Conservation (phyloP, 2,797 vertebrate species). For the Catamblyrhynchus diadema region DNA sequence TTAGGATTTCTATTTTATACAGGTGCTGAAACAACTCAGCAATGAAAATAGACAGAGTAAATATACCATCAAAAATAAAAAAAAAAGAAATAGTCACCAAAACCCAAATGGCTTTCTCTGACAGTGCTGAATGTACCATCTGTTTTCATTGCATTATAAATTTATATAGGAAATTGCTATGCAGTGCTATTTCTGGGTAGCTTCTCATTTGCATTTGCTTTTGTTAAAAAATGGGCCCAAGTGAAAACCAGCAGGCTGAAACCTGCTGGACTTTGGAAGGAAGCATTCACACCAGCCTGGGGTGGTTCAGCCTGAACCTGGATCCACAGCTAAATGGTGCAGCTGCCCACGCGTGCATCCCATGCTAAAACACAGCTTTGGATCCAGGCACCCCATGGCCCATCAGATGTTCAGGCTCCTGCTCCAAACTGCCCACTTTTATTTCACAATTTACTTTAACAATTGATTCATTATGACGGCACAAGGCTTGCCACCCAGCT, state of each 20-base stretch:
- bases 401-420: background rate
- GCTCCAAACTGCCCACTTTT: background rate
- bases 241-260: background rate
- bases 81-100: background rate
- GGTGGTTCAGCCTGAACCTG: background rate
- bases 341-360: background rate
- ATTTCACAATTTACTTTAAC: background rate
- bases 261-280: background rate
- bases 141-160: slow-evolving; percentile 52
- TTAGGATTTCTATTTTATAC: background rate
- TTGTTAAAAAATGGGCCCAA: slow-evolving; percentile 20
- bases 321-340: background rate
- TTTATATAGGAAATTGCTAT: slow-evolving; percentile 23
- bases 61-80: background rate
- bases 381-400: background rate
- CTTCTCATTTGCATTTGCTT: slow-evolving; percentile 53
- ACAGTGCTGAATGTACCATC: slow-evolving; percentile 35
- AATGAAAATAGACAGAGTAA: slow-evolving; percentile 13
- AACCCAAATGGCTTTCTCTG: slow-evolving; percentile 17
- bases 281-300: background rate
- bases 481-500: background rate
- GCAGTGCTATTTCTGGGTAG: slow-evolving; percentile 19
- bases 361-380: background rate
- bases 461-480: background rate
- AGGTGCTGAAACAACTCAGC: slow-evolving; percentile 19